Evolutionary conservation across 2,113 vertebrate genomes (phyloP), one percentile per base, ranked within the genome.

Genomic region (Empidonax traillii): DNA sequence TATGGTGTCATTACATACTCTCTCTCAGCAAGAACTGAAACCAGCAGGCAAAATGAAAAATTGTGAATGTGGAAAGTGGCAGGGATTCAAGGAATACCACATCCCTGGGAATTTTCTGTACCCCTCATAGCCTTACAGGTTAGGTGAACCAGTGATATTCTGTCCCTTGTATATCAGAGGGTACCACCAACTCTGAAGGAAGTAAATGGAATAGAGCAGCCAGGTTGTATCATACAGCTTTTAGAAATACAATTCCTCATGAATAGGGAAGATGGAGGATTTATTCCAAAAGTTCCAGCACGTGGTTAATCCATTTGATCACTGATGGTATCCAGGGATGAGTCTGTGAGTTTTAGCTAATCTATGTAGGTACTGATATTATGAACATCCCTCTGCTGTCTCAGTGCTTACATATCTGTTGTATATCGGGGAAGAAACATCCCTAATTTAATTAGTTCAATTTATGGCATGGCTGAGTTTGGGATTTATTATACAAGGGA

Each of bases 401-500:
- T 94, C 43, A 51, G 33, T 87, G 67, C 79, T 91, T 93, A 63
- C 28, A 15, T 77, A 19, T 43, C 59, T 85, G 39, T 37, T 81
- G 31, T 78, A 15, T 87, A 46, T 72, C 69, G 75, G 65, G 51
- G 80, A 83, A 83, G 31, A 80, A 94, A 86, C 52, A 77, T 80
- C 63, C 75, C 67, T 93, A 71, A 78, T 93, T 90, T 93, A 92
- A 92, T 95, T 94, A 74, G 80, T 90, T 88, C 89, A 76, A 86
- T 94, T 90, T 93, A 96, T 95, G 93, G 95, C 95, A 96, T 95
- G 96, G 95, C 94, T 94, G 96, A 95, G 87, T 97, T 97, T 51
- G 95, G 95, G 94, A 96, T 97, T 98, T 98, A 95, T 97, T 97
- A 67, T 81, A 90, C 30, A 37, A 93, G 93, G 84, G 93, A 80